phyloP scores from a whole-genome alignment of 2,113 vertebrate genomes.

The Malurus cyaneus region DNA sequence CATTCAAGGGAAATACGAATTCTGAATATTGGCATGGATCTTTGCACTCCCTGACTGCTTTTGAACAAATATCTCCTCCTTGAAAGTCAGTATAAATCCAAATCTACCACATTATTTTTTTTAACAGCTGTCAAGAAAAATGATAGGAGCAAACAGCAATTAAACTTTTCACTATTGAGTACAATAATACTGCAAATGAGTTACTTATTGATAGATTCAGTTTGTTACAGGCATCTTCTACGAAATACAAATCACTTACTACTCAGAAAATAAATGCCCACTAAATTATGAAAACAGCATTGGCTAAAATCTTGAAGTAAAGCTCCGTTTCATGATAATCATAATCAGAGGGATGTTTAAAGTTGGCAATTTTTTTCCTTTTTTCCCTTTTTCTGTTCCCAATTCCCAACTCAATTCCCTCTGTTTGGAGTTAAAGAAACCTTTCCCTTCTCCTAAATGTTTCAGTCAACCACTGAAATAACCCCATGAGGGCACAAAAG shows the following conservation, averaged over 20 bases:
- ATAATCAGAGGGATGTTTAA: background rate
- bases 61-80: conserved; percentile 72
- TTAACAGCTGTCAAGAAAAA: conserved; percentile 61
- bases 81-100: conserved; percentile 68
- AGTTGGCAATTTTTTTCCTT: background rate
- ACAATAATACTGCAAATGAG: conserved; percentile 50
- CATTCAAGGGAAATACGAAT: conserved; percentile 81
- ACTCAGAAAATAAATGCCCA: conserved; percentile 47
- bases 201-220: conserved; percentile 31
- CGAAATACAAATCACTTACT: conserved; percentile 36
- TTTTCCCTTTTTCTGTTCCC: background rate
- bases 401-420: conserved; percentile 20
- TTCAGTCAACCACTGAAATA: conserved; percentile 35
- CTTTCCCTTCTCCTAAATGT: conserved; percentile 15
- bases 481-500: background rate
- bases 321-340: conserved; percentile 24
- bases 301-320: conserved; percentile 13
- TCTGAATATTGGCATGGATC: conserved; percentile 82
- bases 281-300: conserved; percentile 34
- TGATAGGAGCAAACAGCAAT: conserved; percentile 53
- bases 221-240: conserved; percentile 19
- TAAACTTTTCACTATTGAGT: conserved; percentile 22
- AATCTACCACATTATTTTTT: conserved; percentile 66
- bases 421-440: conserved; percentile 50
- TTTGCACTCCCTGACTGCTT: conserved; percentile 68